Evolutionary conservation across 1,140 invertebrate genomes (phyloP), one percentile per base, ranked within the genome.

Genomic region (Brachionus koreanus): DNA sequence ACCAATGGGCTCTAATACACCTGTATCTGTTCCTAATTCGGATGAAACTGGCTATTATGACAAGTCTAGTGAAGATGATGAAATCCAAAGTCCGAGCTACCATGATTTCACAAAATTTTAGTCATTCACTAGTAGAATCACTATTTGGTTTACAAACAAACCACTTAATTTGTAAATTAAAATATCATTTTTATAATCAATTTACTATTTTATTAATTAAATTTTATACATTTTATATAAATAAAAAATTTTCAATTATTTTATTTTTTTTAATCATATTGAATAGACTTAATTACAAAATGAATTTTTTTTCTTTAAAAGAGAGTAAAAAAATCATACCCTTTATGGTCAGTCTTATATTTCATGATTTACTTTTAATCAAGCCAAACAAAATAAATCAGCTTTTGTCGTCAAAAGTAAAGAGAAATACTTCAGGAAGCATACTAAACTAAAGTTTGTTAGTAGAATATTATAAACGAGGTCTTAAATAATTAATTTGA

Each of bases 91-190:
- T 13, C 5, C 10, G 5, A 46, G 39, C 33, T 25, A 35, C 10
- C 69, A 46, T 13, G 42, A 39, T 13, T 74, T 74, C 43, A 74
- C 69, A 0, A 74, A 74, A 25, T 74, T 74, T 74, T 74, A 74
- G 42, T 46, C 39, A 33, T 6, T 25, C 4, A 46, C 25, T 74
- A 46, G 10, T 46, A 10, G n/a, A 19, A 19, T 12, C 52, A 16
- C 23, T 13, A 5, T 13, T 61, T 61, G 3, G n/a, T 7, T 16
- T 57, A 0, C 49, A 57, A 57, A 57, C n/a, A 1, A 67, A 39
- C 12, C 6, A 67, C 35, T 33, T 13, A 29, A 16, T 63, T 63
- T 63, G 25, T 25, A 33, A 65, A 65, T 33, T 29, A 65, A n/a
- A 65, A 65, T 6, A 16, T 33, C 25, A 65, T 25, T 5, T 65